Evolutionary conservation across 2,113 vertebrate species (phyloP).

Genomic region (Tachycineta bicolor): DNA sequence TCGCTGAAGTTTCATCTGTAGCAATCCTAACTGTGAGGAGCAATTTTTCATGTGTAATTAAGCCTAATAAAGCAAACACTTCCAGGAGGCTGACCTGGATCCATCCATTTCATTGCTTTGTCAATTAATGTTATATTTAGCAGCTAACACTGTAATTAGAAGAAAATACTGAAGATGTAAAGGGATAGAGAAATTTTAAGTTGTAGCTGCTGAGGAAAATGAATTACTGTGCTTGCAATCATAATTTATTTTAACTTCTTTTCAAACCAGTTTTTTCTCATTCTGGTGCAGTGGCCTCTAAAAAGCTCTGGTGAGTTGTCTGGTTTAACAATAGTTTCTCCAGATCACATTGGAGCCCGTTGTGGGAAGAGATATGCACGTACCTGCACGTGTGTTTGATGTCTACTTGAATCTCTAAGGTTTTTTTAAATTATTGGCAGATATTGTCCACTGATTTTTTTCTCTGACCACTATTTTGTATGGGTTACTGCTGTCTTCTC

Average conservation of each 20-base stretch:
- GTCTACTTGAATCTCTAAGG: background rate
- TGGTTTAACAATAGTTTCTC: background rate
- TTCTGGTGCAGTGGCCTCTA: background rate
- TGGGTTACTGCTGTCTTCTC: background rate
- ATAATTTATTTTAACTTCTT: background rate
- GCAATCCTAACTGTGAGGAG: background rate
- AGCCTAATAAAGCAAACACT: background rate
- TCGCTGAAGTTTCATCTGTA: background rate
- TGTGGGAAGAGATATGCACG: background rate
- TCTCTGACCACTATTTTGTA: background rate
- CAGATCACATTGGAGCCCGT: background rate
- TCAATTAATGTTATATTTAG: constrained; percentile 11
- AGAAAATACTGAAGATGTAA: background rate
- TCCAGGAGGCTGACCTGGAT: background rate
- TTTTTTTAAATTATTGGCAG: background rate
- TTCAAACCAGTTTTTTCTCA: background rate
- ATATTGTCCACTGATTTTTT: background rate
- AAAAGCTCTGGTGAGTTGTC: background rate
- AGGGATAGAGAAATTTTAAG: background rate
- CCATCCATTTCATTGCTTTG: constrained; percentile 2
- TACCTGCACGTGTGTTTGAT: background rate
- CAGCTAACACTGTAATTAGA: background rate
- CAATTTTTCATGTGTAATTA: background rate
- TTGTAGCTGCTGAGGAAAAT: background rate
- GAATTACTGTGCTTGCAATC: background rate